Evolutionary conservation across 2,797 vertebrate genomes (phyloP), one percentile per base, ranked within the genome.

Genomic region (Enteromius trimaculatus): DNA sequence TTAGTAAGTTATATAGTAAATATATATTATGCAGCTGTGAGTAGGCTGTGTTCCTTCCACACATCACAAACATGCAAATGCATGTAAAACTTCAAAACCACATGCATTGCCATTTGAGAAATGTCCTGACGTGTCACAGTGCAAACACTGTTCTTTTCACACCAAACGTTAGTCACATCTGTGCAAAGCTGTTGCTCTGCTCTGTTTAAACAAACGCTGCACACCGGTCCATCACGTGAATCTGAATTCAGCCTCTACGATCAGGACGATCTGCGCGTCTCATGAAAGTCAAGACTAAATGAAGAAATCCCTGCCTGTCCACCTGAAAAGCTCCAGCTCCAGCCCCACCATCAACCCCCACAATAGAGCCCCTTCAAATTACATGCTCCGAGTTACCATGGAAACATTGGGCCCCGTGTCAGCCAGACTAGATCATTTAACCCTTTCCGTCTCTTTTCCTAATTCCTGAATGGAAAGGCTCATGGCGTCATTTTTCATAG

Each of bases 381-480:
- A 60, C 84, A 83, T n/a, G 68, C 77, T 84, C 83, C 9, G 66
- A 77, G 87, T 88, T 81, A 81, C 87, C 78, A 86, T 88, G 85
- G 88, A 82, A 87, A 89, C 88, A 66, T 60, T 42, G 60, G 19
- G 82, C 83, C 80, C 60, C 39, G 77, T 86, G 66, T 80, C 78
- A 85, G 70, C 19, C 65, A 74, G 44, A 37, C 68, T 83, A 26
- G 64, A 88, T 81, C 16, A 74, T 85, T 88, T 88, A 88, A 87
- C 87, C 83, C 87, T 79, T 85, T 80, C 51, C 23, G 21, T n/a
- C 1, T 17, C 6, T 14, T 65, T 34, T 70, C 7, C 26, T 26
- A 49, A 21, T 9, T 58, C 16, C 17, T 31, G 23, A 42, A 60
- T 34, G 53, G 39, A 31, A 66, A 23, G 16, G 3, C 31, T 37